These are phyloP conservation scores for Aplochiton taeniatus DNA, from an alignment of 2,797 vertebrate genomes.

Conservation along the genomic window DNA sequence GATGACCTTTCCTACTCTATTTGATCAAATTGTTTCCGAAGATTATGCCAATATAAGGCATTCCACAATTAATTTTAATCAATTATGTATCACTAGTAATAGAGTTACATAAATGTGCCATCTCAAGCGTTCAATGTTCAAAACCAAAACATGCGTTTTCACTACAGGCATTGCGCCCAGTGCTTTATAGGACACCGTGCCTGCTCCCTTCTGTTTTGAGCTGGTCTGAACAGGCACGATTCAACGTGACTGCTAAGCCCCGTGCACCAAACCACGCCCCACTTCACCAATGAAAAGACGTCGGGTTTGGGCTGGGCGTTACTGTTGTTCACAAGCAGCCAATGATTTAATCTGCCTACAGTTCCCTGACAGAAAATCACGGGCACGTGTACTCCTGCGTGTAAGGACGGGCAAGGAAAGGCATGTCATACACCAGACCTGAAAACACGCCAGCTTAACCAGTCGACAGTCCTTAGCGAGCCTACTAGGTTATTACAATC, in stretches of 20 bases:
- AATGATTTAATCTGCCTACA: slow-evolving; percentile 40
- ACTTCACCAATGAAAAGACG: slow-evolving; percentile 44
- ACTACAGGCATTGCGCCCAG: neutral
- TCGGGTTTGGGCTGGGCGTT: slow-evolving; percentile 14
- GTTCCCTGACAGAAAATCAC: slow-evolving; percentile 22
- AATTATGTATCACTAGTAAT: no score
- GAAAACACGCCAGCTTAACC: no score
- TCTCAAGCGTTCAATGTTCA: no score
- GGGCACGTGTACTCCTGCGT: slow-evolving; percentile 73
- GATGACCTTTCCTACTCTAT: no score
- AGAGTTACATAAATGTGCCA: no score
- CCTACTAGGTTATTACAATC: no score
- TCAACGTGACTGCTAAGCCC: slow-evolving; percentile 69
- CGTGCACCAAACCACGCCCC: slow-evolving; percentile 60
- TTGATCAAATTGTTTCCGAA: no score
- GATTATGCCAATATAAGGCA: no score
- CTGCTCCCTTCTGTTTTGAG: slow-evolving; percentile 46
- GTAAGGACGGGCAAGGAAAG: slow-evolving; percentile 48
- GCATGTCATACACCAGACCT: slow-evolving; percentile 8
- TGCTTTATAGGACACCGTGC: slow-evolving; percentile 11
- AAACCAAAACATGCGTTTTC: neutral
- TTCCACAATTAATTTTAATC: no score
- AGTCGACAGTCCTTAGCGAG: no score
- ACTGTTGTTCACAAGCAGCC: neutral
- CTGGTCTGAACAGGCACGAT: slow-evolving; percentile 49